Evolutionary conservation across 2,113 vertebrate species (phyloP).

Genomic region (Synodontis membranacea): DNA sequence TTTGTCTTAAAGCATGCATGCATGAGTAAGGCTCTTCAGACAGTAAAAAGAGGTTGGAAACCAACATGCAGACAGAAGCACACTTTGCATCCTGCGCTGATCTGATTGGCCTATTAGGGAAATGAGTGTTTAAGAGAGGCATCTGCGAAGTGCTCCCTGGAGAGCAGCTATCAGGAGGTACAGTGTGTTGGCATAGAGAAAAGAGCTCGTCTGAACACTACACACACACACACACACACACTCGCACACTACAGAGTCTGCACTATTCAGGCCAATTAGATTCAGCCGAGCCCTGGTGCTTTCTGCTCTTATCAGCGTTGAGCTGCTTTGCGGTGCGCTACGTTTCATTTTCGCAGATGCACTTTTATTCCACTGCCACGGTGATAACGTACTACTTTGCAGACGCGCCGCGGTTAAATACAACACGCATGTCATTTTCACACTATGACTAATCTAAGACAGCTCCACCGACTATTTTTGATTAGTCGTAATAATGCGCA

Average conservation of each 20-base stretch:
- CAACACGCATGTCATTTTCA: not conserved
- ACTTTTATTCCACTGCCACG: not conserved
- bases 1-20: not conserved
- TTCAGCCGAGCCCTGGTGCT: conserved; percentile 28
- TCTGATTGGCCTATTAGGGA: conserved; percentile 40
- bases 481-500: conserved; percentile 18
- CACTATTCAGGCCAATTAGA: conserved; percentile 40
- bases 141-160: conserved; percentile 40
- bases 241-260: conserved; percentile 6
- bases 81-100: not conserved
- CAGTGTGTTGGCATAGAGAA: conserved; percentile 31
- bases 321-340: conserved; percentile 13
- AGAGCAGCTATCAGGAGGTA: conserved; percentile 35
- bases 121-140: conserved; percentile 44
- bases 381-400: not conserved
- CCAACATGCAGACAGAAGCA: conserved; percentile 15
- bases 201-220: conserved; percentile 5
- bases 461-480: not conserved
- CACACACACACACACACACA: not conserved
- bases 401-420: not conserved
- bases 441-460: not conserved
- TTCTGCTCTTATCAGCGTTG: conserved; percentile 22
- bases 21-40: conserved; percentile 5
- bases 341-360: not conserved
- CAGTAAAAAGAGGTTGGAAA: conserved; percentile 14